Base-by-base conservation (phyloP, 2,888 invertebrate genomes). In the Bugulina stolonifera region DNA sequence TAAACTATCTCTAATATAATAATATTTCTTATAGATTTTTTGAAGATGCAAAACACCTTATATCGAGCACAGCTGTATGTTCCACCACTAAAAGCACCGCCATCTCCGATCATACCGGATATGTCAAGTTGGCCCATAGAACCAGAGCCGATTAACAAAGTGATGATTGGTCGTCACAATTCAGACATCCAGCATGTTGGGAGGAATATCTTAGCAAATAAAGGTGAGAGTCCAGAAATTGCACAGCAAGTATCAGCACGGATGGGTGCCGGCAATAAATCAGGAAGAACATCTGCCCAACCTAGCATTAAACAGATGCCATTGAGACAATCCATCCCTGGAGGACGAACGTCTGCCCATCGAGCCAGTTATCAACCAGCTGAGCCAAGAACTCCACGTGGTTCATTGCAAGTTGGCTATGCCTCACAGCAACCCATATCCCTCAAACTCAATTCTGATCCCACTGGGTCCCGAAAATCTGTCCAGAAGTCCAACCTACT, bases 61-160 rank as follows among this genome's bases (percentile, higher is more conserved):
- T n/a, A n/a, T n/a, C n/a, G n/a, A n/a, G n/a, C n/a, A n/a, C n/a
- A n/a, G n/a, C n/a, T n/a, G n/a, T n/a, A n/a, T n/a, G 18, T 18
- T 43, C 43, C 5, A 43, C 5, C 43, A 10, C 43, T 18, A 43
- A 18, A 10, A 43, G 18, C 5, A 18, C 18, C 18, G 43, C 43
- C 43, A 18, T 43, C 43, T 10, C 64, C 64, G 14, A 29, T 64
- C 5, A 25, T 64, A 64, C 64, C 64, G 2, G 27, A 64, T 32
- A 27, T 29, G 10, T 64, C 64, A 10, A 14, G 29, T 5, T 64
- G 64, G 64, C 64, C 64, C 2, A 5, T 32, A 32, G 64, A 64
- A 32, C 64, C 64, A 32, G 64, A 2, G 3, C 32, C 64, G 2
- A n/a, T 64, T 14, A 64, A 64, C 64, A 64, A 64, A n/a, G 64